These are phyloP conservation scores for Agapostemon virescens DNA, from an alignment of 2,888 invertebrate species.

Conservation along the genomic window DNA sequence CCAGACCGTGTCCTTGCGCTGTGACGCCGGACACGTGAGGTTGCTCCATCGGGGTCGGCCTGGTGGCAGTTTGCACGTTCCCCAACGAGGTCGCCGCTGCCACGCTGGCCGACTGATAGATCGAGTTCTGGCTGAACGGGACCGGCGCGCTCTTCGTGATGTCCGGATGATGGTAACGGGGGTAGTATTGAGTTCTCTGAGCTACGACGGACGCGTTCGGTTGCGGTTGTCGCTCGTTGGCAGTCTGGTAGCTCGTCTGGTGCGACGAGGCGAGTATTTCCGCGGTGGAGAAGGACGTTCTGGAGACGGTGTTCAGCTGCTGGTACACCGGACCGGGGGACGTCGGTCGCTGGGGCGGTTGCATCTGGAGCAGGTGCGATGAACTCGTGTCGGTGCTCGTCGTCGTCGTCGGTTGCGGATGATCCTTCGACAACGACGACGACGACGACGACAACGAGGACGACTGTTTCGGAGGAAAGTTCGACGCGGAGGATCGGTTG, in stretches of 20 bases:
- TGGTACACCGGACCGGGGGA: constrained; percentile 75
- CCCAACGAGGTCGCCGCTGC: constrained; percentile 77
- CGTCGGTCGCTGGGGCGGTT: constrained; percentile 68
- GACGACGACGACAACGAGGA: constrained; percentile 33
- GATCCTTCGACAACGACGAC: constrained; percentile 50
- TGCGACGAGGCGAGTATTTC: constrained; percentile 68
- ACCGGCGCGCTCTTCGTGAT: constrained; percentile 77
- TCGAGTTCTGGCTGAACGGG: constrained; percentile 73
- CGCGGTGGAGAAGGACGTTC: constrained; percentile 69
- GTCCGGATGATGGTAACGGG: constrained; percentile 78
- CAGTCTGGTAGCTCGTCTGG: constrained; percentile 66
- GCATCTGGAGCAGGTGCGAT: constrained; percentile 70
- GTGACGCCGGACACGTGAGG: constrained; percentile 32
- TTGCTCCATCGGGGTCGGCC: constrained; percentile 68
- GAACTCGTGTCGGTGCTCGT: constrained; percentile 47
- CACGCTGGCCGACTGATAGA: constrained; percentile 74
- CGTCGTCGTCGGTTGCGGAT: constrained; percentile 29
- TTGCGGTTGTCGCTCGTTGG: constrained; percentile 59
- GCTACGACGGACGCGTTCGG: constrained; percentile 61
- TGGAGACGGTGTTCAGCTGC: constrained; percentile 72
- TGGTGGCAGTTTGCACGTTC: constrained; percentile 66
- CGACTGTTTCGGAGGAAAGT: constrained; percentile 40
- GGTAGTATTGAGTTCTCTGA: constrained; percentile 77
- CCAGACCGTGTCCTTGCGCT: constrained; percentile 60
- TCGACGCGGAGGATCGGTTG: constrained; percentile 53